Evolutionary conservation across 2,888 invertebrate genomes (phyloP), one percentile per base, ranked within the genome.

Genomic region (Chalcosyrphus nemorum): DNA sequence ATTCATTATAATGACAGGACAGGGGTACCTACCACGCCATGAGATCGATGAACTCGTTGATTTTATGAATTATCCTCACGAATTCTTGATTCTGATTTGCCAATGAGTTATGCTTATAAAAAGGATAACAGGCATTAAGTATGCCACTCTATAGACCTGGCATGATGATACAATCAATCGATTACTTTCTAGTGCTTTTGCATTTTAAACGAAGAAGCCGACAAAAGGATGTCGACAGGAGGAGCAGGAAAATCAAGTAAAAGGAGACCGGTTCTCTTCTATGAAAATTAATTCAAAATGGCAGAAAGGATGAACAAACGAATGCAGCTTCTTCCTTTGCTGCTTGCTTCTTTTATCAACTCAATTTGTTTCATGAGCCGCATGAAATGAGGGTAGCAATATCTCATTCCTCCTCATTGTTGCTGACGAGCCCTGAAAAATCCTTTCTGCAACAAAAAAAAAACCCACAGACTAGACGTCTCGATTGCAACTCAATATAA

Each of bases 331-430:
- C 63, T 63, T 63, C 63, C 15, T 77, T 59, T 21, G 19, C 27
- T n/a, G n/a, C 35, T 54, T n/a, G n/a, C 13, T 54, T 65, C 65
- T 75, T 84, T 78, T 78, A 84, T 75, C 84, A 80, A 80, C 80
- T 84, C 80, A 84, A 84, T 80, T 84, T 84, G 84, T 65, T 84
- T 84, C 75, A 84, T 84, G 80, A 84, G 84, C 80, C 84, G 84
- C 74, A 84, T 84, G 74, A 84, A 84, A 84, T 80, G 84, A 80
- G 80, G 84, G 74, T 70, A 63, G 13, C 17, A 61, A 50, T 65
- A 63, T 9, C 32, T 47, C 77, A 38, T 52, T 57, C 70, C n/a
- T n/a, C n/a, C 57, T 47, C 45, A 72, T 81, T 81, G 71, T 77
- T 82, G 54, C 81, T 77, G 77, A 66, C 66, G 78, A 59, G 45